These are phyloP conservation scores for Melanaphis sacchari DNA, from an alignment of 1,140 invertebrate genomes.

Conservation along the genomic window DNA sequence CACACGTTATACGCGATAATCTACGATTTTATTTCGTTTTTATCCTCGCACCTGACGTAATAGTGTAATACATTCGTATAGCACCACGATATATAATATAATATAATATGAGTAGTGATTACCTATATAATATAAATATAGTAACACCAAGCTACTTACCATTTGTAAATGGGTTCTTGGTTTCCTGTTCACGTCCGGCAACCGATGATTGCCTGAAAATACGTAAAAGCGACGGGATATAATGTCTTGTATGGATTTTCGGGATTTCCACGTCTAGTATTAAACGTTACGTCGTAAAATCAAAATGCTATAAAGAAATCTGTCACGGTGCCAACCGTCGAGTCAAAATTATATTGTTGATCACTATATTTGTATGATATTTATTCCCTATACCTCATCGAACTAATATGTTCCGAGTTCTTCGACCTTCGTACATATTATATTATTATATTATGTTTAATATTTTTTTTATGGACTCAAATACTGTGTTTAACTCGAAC, in stretches of 20 bases:
- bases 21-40: slow-evolving; percentile 14
- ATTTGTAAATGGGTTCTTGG: slow-evolving; percentile 89
- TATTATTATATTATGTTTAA: background rate
- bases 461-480: slow-evolving; percentile 3
- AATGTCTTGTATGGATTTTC: background rate
- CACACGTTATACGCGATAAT: background rate
- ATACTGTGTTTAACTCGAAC: background rate
- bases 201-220: slow-evolving; percentile 82
- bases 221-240: background rate
- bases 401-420: slow-evolving; percentile 11
- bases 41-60: background rate
- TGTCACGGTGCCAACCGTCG: background rate
- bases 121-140: background rate
- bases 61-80: background rate
- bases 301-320: slow-evolving; percentile 29
- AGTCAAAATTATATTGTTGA: background rate
- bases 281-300: slow-evolving; percentile 10
- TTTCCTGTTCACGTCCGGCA: slow-evolving; percentile 85
- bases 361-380: slow-evolving; percentile 10
- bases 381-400: background rate
- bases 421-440: background rate
- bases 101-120: background rate
- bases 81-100: no score
- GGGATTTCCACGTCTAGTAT: background rate
- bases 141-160: slow-evolving; percentile 72